Percentiles rank a stretch among this genome's conserved stretches.
Conservation (phyloP, 1,140 invertebrate genomes). For the Drosophila tsacasi region DNA sequence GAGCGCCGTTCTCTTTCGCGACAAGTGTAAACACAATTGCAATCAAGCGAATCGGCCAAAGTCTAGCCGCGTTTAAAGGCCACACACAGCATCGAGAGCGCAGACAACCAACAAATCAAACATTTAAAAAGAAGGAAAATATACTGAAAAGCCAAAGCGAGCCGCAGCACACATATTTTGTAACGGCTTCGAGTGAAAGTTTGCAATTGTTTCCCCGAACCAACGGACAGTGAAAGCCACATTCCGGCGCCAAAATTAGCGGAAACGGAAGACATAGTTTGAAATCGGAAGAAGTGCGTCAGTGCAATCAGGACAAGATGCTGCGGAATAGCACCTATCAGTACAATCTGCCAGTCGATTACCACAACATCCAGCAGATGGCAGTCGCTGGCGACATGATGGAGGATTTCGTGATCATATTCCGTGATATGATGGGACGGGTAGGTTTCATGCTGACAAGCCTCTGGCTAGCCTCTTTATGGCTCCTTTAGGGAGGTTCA, state of each 20-base stretch:
- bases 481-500: not conserved
- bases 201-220: conserved; percentile 52
- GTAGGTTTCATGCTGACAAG: conserved; percentile 78
- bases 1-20: conserved; percentile 63
- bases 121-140: conserved; percentile 6
- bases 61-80: conserved; percentile 33
- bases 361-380: conserved; percentile 83
- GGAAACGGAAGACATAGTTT: conserved; percentile 43
- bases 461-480: not conserved
- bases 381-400: conserved; percentile 87
- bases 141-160: conserved; percentile 26
- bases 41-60: conserved; percentile 51
- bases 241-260: conserved; percentile 40
- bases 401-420: conserved; percentile 88
- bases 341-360: conserved; percentile 80
- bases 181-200: conserved; percentile 66
- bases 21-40: conserved; percentile 56
- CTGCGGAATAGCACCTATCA: conserved; percentile 73
- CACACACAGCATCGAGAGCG: conserved; percentile 28
- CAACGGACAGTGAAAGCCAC: conserved; percentile 58
- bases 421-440: conserved; percentile 87
- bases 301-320: conserved; percentile 57
- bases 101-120: conserved; percentile 6
- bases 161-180: conserved; percentile 24
- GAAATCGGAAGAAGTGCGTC: conserved; percentile 22